These are phyloP conservation scores for Garra rufa DNA, from an alignment of 2,113 vertebrate genomes.

Conservation along the genomic window DNA sequence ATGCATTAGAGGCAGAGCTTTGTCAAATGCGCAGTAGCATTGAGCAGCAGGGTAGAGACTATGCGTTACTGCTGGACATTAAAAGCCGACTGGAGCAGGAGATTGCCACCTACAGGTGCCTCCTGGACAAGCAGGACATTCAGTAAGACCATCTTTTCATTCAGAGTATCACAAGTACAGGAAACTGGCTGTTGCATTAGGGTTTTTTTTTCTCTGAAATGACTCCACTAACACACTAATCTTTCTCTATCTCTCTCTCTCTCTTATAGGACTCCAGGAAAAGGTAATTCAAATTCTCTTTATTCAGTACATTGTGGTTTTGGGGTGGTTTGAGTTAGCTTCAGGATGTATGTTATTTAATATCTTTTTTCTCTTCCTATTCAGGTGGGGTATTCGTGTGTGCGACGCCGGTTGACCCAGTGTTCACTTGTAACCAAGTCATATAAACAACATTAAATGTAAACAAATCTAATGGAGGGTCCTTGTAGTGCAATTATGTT, in stretches of 20 bases:
- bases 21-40: slow-evolving; percentile 71
- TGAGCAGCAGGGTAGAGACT: slow-evolving; percentile 76
- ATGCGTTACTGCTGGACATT: slow-evolving; percentile 77
- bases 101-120: slow-evolving; percentile 80
- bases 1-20: slow-evolving; percentile 74
- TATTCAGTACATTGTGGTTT: not conserved
- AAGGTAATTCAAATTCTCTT: slow-evolving; percentile 57
- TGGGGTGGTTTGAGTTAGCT: not conserved
- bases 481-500: not conserved
- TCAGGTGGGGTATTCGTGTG: not conserved
- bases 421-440: not conserved
- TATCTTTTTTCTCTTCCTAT: not conserved
- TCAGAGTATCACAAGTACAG: not conserved
- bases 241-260: not conserved
- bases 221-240: not conserved
- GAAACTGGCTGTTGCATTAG: not conserved
- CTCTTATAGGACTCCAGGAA: slow-evolving; percentile 58
- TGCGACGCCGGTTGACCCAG: not conserved
- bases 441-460: not conserved
- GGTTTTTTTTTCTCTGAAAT: not conserved
- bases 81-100: slow-evolving; percentile 82
- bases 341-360: not conserved
- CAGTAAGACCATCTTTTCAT: slow-evolving; percentile 62
- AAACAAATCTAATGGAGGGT: not conserved
- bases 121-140: slow-evolving; percentile 78